Evolutionary conservation across 2,797 vertebrate genomes (phyloP), one percentile per base, ranked within the genome.

Genomic region (Pipistrellus pipistrellus): DNA sequence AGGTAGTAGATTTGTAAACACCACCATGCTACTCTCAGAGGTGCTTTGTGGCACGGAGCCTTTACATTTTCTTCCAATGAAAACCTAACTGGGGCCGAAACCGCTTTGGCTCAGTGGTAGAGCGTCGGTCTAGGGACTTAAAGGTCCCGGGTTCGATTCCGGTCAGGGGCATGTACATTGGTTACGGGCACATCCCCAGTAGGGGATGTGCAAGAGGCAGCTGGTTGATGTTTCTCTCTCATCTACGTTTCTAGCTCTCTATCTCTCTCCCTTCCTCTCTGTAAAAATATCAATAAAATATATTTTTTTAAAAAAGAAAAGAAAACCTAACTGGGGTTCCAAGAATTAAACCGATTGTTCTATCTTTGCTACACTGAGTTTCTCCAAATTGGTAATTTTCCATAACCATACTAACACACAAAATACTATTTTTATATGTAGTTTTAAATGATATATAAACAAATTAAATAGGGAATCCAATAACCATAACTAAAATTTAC

Each of bases 1-100:
- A 95, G 15, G 18, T 9, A 57, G 59, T 2, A 2, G 0, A 55
- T 91, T 95, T 94, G 84, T 97, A 86, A 95, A 91, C 89, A 96
- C 82, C 41, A 66, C 15, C 62, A 23, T 77, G 6, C 21, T 94
- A 81, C 80, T 94, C 64, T 80, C 85, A 90, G 57, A 91, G 57
- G 48, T 92, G 21, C 21, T 18, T 95, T 18, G 30, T 93, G 57
- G 14, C 30, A 78, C 11, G 68, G 1, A 51, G 48, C 14, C 35
- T 92, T 96, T 96, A 90, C 71, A 73, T 85, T 94, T 95, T 72
- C 8, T 38, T 94, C 21, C 20, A n/a, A 0, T 51, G 46, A 48
- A 20, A 93, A 25, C 10, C 5, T 48, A 25, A 23, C 44, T 57
- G 21, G 2, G 18, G 30, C n/a, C n/a, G n/a, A n/a, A n/a, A n/a